phyloP scores from a whole-genome alignment of 2,113 vertebrate genomes.

The Pygoscelis adeliae region DNA sequence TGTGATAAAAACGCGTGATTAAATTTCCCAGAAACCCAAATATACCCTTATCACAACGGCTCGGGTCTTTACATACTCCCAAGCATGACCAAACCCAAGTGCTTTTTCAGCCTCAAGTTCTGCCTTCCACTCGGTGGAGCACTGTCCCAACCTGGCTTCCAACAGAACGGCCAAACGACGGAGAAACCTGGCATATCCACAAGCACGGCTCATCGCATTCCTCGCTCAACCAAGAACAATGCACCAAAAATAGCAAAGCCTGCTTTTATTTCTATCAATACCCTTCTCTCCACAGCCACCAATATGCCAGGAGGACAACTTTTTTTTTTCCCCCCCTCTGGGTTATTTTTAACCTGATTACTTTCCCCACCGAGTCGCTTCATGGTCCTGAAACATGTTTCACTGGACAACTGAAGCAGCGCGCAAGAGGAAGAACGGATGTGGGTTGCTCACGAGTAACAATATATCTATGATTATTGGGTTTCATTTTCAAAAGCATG shows the following conservation, averaged over 20 bases:
- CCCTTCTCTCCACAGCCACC: not conserved
- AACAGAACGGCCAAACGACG: not conserved
- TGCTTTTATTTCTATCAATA: not conserved
- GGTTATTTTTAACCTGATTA: slow-evolving; percentile 2
- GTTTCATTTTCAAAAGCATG: not conserved
- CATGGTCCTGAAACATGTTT: not conserved
- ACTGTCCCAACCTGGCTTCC: not conserved
- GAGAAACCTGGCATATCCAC: not conserved
- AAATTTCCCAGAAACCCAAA: slow-evolving; percentile 30
- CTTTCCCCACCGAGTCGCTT: not conserved
- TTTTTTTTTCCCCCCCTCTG: not conserved
- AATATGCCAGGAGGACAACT: not conserved
- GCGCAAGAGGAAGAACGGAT: not conserved
- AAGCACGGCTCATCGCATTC: not conserved
- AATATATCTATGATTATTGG: not conserved
- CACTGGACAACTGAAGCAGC: not conserved
- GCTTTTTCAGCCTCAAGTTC: not conserved
- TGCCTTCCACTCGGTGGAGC: not conserved
- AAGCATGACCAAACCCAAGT: not conserved
- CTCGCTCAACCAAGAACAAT: not conserved
- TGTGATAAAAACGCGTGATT: not conserved
- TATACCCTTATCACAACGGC: not conserved
- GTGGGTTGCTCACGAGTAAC: not conserved
- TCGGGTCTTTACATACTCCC: not conserved
- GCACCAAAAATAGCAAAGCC: not conserved